Evolutionary conservation across 2,797 vertebrate genomes (phyloP).

Genomic region (Hemitrygon akajei): DNA sequence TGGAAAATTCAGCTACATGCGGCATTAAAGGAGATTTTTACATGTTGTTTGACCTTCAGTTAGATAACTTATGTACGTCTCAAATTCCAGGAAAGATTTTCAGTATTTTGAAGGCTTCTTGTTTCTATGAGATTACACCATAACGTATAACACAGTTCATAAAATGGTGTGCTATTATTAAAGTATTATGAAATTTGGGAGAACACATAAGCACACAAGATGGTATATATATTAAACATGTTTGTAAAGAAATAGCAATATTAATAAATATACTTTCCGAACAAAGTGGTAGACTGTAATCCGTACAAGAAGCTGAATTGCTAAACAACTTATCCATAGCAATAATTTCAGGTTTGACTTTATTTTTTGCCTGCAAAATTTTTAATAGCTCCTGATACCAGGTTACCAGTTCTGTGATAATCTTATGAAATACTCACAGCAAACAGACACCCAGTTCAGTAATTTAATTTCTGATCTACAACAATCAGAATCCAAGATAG

Average conservation of each 20-base stretch:
- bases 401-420: no score
- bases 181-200: background rate
- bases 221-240: background rate
- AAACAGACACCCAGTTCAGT: no score
- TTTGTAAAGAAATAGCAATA: background rate
- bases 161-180: background rate
- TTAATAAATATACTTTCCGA: background rate
- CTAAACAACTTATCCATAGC: background rate
- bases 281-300: background rate
- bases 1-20: background rate
- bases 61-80: background rate
- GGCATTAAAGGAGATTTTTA: no score
- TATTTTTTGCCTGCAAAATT: background rate
- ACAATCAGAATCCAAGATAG: no score
- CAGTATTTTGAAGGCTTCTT: background rate
- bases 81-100: background rate
- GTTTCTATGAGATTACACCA: background rate
- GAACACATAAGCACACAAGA: background rate
- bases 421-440: no score
- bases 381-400: background rate
- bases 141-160: background rate
- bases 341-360: background rate
- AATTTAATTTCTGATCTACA: no score
- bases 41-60: background rate
- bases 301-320: background rate